These are phyloP conservation scores for Staurois parvus DNA, from an alignment of 2,797 vertebrate genomes.

Conservation along the genomic window DNA sequence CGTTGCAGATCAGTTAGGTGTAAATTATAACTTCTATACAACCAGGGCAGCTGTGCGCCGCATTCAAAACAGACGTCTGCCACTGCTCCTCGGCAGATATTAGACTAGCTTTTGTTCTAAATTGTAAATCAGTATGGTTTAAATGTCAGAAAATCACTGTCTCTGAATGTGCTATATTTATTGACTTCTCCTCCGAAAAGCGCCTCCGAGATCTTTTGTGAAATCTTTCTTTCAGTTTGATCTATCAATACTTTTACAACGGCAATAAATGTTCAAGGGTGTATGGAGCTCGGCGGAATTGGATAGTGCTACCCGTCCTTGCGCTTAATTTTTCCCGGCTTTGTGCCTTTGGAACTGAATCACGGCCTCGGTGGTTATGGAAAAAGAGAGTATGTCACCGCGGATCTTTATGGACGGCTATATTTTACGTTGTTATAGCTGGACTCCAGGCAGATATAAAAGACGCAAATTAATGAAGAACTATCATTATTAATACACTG, in stretches of 20 bases:
- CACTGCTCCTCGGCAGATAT: slow-evolving; percentile 38
- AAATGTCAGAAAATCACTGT: slow-evolving; percentile 63
- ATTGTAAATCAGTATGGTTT: slow-evolving; percentile 61
- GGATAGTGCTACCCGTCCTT: slow-evolving; percentile 61
- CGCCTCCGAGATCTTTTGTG: slow-evolving; percentile 57
- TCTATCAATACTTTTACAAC: slow-evolving; percentile 64
- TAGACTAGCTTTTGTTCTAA: slow-evolving; percentile 58
- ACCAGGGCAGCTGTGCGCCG: slow-evolving; percentile 22
- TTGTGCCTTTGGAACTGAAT: slow-evolving; percentile 65
- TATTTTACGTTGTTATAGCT: too few relatives aligned
- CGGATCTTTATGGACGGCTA: background rate
- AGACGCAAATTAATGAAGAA: too few relatives aligned
- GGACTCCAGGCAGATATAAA: too few relatives aligned
- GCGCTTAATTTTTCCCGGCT: slow-evolving; percentile 55
- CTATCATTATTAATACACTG: too few relatives aligned
- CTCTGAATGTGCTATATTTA: slow-evolving; percentile 58
- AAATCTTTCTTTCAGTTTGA: slow-evolving; percentile 59
- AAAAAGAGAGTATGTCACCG: slow-evolving; percentile 11
- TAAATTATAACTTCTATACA: slow-evolving; percentile 54
- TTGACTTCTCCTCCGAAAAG: slow-evolving; percentile 49
- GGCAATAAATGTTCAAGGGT: slow-evolving; percentile 60
- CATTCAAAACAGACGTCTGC: slow-evolving; percentile 24
- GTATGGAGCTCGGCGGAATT: slow-evolving; percentile 56
- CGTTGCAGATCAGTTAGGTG: slow-evolving; percentile 47
- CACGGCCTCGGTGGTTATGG: background rate